Conservation (phyloP, 2,797 vertebrate species). For the Salarias fasciatus region DNA sequence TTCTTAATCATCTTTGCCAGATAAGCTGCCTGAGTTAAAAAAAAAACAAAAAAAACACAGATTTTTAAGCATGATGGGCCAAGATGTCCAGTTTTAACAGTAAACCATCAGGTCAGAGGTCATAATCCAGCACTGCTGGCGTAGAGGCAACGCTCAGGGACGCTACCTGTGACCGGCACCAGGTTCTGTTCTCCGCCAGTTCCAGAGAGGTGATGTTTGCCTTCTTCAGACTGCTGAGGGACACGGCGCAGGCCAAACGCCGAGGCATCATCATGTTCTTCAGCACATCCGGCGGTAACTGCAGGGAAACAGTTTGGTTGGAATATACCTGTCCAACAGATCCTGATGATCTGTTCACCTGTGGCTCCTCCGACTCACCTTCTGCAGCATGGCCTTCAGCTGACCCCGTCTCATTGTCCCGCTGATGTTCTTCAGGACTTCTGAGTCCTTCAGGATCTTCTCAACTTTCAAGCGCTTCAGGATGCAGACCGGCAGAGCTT, state of each 20-base stretch:
- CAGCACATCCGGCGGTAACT: neutral
- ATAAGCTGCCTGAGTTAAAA: slow-evolving; percentile 47
- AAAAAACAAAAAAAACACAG: neutral
- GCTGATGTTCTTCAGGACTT: slow-evolving; percentile 61
- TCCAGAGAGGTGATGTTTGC: slow-evolving; percentile 62
- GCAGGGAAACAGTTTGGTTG: too few species aligned
- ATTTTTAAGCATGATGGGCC: neutral
- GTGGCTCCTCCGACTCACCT: slow-evolving; percentile 62
- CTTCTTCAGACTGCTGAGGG: slow-evolving; percentile 63
- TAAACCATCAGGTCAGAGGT: neutral
- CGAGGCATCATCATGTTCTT: slow-evolving; percentile 33
- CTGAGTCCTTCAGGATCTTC: slow-evolving; percentile 52
- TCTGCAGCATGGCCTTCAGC: slow-evolving; percentile 65
- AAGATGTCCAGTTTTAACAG: neutral
- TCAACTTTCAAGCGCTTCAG: slow-evolving; percentile 52
- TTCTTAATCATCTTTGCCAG: slow-evolving; percentile 28
- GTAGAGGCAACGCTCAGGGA: neutral
- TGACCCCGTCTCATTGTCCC: slow-evolving; percentile 66
- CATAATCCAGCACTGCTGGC: neutral
- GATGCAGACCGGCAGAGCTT: slow-evolving; percentile 57
- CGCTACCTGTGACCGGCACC: slow-evolving; percentile 73
- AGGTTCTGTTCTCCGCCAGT: slow-evolving; percentile 57
- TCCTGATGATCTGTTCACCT: neutral
- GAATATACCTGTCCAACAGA: too few species aligned
- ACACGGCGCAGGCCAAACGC: slow-evolving; percentile 57